A percentile compares a stretch with the other conserved stretches of the same genome.
Evolutionary conservation across 2,888 invertebrate species (phyloP).

Genomic region (Heliconius cydno): DNA sequence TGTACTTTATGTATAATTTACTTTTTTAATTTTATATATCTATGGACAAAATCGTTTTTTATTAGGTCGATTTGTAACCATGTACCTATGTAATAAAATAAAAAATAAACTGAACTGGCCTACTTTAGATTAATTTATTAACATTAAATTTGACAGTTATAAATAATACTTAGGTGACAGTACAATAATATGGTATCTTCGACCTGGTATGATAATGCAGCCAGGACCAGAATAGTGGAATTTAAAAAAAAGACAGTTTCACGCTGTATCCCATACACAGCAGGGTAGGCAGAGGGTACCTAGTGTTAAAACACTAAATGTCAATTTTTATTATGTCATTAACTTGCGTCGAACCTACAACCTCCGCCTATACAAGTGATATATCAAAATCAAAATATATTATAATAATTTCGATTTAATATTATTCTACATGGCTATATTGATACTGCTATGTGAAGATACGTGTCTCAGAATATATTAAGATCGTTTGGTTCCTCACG

Average conservation of each 20-base stretch:
- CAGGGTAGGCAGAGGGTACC: too few relatives aligned
- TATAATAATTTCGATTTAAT: background rate
- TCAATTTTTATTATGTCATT: background rate
- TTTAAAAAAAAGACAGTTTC: too few relatives aligned
- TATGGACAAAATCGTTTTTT: background rate
- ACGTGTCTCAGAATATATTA: slow-evolving; percentile 25
- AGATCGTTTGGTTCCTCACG: slow-evolving; percentile 12
- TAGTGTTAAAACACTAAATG: background rate
- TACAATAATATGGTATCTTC: too few relatives aligned
- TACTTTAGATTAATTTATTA: too few relatives aligned
- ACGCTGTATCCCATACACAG: too few relatives aligned
- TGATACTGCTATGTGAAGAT: slow-evolving; percentile 23
- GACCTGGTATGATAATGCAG: too few relatives aligned
- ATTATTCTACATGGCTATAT: slow-evolving; percentile 6
- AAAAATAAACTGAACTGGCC: too few relatives aligned
- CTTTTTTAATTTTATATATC: background rate
- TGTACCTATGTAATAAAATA: too few relatives aligned
- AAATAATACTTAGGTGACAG: too few relatives aligned
- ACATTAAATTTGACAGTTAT: too few relatives aligned
- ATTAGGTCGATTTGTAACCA: too few relatives aligned
- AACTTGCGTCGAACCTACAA: background rate
- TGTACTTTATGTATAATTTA: background rate
- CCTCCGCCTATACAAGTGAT: background rate
- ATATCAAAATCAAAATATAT: background rate
- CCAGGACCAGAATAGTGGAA: too few relatives aligned